Evolutionary conservation across 2,113 vertebrate species (phyloP).

Genomic region (Cathartes aura): DNA sequence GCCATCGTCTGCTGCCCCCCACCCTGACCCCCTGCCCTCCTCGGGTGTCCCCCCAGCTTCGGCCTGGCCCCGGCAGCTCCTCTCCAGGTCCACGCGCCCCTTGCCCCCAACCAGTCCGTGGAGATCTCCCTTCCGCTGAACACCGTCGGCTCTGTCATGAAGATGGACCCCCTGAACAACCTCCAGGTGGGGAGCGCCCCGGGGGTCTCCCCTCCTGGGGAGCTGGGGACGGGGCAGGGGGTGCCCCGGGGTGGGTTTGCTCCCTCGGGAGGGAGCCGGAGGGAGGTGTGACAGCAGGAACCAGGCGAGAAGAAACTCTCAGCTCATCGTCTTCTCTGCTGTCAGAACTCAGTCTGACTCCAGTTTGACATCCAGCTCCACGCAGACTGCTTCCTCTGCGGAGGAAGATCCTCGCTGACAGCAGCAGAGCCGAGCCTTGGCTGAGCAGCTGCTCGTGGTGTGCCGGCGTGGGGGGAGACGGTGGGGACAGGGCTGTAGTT

Average conservation of each 20-base stretch:
- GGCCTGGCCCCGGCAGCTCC: conserved; percentile 94
- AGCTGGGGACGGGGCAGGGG: not conserved
- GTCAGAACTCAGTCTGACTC: not conserved
- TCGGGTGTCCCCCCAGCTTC: conserved; percentile 80
- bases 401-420: not conserved
- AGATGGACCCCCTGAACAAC: conserved; percentile 98
- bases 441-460: not conserved
- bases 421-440: not conserved
- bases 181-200: conserved; percentile 81
- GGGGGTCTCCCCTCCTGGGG: not conserved
- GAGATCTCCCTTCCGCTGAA: conserved; percentile 91
- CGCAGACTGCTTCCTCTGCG: accelerated
- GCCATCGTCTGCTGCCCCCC: not conserved
- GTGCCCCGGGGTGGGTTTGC: too few relatives aligned
- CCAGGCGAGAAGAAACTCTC: not conserved
- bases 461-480: accelerated
- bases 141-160: conserved; percentile 94
- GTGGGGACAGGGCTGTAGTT: not conserved
- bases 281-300: not conserved
- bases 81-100: conserved; percentile 91
- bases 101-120: conserved; percentile 93
- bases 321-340: not conserved
- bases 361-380: not conserved
- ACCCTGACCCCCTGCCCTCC: not conserved
- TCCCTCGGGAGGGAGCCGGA: not conserved